Conservation (phyloP, 2,797 vertebrate species). For the Acestrorhynchus altus region DNA sequence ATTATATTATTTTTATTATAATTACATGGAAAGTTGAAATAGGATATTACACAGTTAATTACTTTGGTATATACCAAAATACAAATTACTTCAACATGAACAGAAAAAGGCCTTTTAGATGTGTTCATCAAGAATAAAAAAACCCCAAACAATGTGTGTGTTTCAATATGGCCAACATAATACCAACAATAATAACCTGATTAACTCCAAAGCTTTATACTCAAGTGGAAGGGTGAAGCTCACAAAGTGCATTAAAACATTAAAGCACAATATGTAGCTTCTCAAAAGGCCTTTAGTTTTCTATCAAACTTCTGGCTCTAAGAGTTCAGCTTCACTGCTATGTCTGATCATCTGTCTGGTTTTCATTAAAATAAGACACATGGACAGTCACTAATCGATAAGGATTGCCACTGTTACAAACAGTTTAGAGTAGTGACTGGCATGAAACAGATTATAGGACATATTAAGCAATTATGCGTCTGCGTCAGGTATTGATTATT, state of each 20-base stretch:
- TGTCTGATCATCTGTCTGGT: slow-evolving; percentile 31
- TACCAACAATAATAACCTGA: background rate
- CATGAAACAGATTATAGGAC: slow-evolving; percentile 7
- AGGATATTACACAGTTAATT: too few relatives aligned
- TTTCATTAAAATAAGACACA: slow-evolving; percentile 41
- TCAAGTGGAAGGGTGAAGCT: background rate
- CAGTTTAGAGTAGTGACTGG: background rate
- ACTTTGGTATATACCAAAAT: too few relatives aligned
- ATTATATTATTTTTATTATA: too few relatives aligned
- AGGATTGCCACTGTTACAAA: slow-evolving; percentile 35
- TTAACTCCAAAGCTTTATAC: background rate
- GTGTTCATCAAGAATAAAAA: background rate
- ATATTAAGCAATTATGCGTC: slow-evolving; percentile 13
- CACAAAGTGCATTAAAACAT: background rate
- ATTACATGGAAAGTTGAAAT: too few relatives aligned
- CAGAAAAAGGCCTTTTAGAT: background rate
- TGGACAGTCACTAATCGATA: slow-evolving; percentile 41
- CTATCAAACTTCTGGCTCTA: background rate
- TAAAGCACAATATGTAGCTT: background rate
- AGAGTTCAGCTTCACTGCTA: background rate
- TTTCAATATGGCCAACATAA: background rate
- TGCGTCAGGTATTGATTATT: slow-evolving; percentile 23
- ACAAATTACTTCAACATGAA: too few relatives aligned
- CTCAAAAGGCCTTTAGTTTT: background rate
- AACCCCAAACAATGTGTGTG: background rate